Base-by-base conservation (phyloP, 1,140 invertebrate species). In the Drosophila nebulosa region DNA sequence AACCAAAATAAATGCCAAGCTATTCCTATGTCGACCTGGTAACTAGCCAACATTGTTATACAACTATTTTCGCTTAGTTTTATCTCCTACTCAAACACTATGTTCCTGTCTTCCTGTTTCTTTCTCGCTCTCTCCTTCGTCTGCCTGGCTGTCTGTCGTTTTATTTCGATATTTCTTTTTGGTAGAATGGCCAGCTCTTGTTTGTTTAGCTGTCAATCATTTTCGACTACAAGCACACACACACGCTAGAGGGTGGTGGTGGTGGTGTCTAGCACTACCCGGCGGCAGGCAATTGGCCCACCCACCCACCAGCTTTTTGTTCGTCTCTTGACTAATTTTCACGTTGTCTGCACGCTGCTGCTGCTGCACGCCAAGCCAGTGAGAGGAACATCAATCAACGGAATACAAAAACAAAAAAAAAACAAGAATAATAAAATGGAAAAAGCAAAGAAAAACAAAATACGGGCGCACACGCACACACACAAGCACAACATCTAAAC, bases 291-390 rank as follows among this genome's bases (percentile, higher is more conserved):
- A 50, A 58, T 60, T 39, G 39, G 12, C 32, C 46, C 32, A 6
- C 42, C 30, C 35, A 39, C 30, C 35, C 35, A 26, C 59, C 39
- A 18, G 36, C 52, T 50, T 27, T 27, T 9, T 62, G 65, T 57
- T 78, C 59, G 71, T 74, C 69, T 74, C 74, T 81, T 56, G 74
- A 71, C 78, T 86, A 85, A 86, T 81, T 86, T 85, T 85, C 76
- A 76, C 73, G 74, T 80, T 85, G 81, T 80, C 78, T 80, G 81
- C 78, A 56, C 71, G 61, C 73, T n/a, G n/a, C n/a, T n/a, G n/a
- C n/a, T n/a, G n/a, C n/a, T 71, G 81, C 66, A 65, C 63, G 39
- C 39, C 39, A 46, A 46, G 39, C 9, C 39, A 21, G 10, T 59
- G 30, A 32, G 30, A 51, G 68, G 65, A 74, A 81, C 83, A 85